Conservation (phyloP, 2,113 vertebrate genomes). For the Glareola pratincola region DNA sequence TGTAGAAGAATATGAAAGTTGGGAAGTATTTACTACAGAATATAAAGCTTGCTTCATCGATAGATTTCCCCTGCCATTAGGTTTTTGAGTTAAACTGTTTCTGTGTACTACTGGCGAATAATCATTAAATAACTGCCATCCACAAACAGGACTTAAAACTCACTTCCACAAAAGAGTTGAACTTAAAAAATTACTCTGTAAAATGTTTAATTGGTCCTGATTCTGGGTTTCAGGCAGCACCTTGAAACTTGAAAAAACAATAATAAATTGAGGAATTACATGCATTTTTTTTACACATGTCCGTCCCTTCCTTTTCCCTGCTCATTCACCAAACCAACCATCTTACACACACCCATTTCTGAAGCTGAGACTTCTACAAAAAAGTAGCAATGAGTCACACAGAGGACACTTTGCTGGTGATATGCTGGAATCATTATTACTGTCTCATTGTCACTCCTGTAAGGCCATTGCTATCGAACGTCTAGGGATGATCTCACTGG, state of each 20-base stretch:
- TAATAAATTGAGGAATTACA: not conserved
- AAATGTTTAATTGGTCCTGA: not conserved
- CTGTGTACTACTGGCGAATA: not conserved
- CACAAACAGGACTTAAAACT: not conserved
- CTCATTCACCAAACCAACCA: not conserved
- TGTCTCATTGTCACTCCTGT: not conserved
- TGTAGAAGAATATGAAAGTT: not conserved
- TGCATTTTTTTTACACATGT: not conserved
- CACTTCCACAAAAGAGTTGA: not conserved
- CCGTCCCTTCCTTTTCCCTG: not conserved
- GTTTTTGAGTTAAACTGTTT: not conserved
- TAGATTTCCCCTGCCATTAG: not conserved
- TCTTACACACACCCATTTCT: not conserved
- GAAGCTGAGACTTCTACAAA: not conserved
- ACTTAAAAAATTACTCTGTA: not conserved
- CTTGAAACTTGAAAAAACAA: not conserved
- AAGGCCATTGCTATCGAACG: not conserved
- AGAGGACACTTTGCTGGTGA: not conserved
- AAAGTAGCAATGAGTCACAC: not conserved
- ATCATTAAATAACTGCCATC: not conserved
- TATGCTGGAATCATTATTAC: not conserved
- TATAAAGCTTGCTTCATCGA: not conserved
- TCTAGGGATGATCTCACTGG: not conserved
- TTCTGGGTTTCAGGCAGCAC: not conserved
- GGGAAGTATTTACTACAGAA: not conserved